Base-by-base conservation (phyloP, 2,888 invertebrate genomes). In the Hydrotaea diabolus region DNA sequence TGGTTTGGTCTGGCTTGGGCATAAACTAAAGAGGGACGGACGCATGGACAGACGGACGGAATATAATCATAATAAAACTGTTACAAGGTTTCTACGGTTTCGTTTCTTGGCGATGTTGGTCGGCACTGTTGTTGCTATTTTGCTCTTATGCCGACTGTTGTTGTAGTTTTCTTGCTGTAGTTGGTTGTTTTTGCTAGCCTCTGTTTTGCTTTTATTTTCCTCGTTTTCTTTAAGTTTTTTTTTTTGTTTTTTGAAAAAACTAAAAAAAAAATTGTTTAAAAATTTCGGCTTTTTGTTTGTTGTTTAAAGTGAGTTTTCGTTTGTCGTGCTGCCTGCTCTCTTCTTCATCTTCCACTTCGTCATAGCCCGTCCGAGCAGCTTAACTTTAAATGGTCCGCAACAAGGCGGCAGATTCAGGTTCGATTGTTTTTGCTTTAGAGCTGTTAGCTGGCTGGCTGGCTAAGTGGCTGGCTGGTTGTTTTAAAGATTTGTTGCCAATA, bases 81-180 rank as follows among this genome's bases (percentile, higher is more conserved):
- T 78, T 78, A 78, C 72, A 78, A 78, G 78, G 72, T 72, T 78
- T 74, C 31, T 4, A 4, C n/a, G 31, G n/a, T 71, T 49, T 13
- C 15, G 15, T 59, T 71, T 69, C 71, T 59, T 77, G 69, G 36
- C 66, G 26, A 26, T 11, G n/a, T 49, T 49, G 49, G 49, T n/a
- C 13, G n/a, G 15, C 13, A n/a, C n/a, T 49, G 49, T 49, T n/a
- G 49, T n/a, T 49, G 49, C 0, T 49, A 2, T 49, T 2, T n/a
- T 43, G 43, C 11, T 11, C 2, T 43, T 8, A 43, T 43, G 2
- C 11, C 13, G 43, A 8, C 15, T 43, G 43, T 43, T 36, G 17
- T 7, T 71, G n/a, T 77, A 57, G 17, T 49, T 23, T 57, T 57
- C 4, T 57, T 57, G 43, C 23, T 57, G 57, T 53, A 19, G 19